These are phyloP conservation scores for Dicaeum eximium DNA, from an alignment of 2,113 vertebrate species.

Conservation along the genomic window DNA sequence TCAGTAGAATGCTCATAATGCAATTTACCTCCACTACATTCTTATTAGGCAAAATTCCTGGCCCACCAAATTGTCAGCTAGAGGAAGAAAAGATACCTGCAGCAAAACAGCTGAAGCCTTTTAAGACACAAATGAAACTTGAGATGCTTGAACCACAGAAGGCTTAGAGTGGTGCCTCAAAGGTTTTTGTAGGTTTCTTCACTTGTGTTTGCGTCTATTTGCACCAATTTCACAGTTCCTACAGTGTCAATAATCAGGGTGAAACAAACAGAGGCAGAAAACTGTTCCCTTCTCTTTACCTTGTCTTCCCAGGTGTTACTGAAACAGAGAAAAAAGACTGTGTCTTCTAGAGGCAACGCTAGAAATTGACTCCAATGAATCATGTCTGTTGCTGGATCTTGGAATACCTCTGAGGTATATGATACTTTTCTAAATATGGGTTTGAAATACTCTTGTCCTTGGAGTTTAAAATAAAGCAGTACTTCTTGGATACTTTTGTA, in stretches of 20 bases:
- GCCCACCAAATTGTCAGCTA: neutral
- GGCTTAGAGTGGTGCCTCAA: neutral
- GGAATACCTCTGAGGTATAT: neutral
- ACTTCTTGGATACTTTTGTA: neutral
- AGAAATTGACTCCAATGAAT: neutral
- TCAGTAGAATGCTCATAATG: neutral
- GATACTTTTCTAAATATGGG: fast-evolving
- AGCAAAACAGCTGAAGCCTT: neutral
- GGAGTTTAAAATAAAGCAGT: neutral
- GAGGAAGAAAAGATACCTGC: neutral
- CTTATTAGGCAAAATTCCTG: neutral
- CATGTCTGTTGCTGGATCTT: neutral
- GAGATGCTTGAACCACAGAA: neutral
- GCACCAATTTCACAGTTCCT: neutral
- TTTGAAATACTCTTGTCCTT: neutral
- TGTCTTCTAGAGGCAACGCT: neutral
- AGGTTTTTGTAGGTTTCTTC: neutral
- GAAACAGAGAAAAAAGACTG: neutral
- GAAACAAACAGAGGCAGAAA: neutral
- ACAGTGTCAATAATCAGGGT: neutral
- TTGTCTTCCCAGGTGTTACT: neutral
- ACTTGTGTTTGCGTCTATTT: neutral
- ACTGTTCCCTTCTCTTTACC: neutral
- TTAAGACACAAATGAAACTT: neutral
- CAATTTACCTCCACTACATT: neutral